Evolutionary conservation across 1,140 invertebrate genomes (phyloP).

Genomic region (Pantala flavescens): DNA sequence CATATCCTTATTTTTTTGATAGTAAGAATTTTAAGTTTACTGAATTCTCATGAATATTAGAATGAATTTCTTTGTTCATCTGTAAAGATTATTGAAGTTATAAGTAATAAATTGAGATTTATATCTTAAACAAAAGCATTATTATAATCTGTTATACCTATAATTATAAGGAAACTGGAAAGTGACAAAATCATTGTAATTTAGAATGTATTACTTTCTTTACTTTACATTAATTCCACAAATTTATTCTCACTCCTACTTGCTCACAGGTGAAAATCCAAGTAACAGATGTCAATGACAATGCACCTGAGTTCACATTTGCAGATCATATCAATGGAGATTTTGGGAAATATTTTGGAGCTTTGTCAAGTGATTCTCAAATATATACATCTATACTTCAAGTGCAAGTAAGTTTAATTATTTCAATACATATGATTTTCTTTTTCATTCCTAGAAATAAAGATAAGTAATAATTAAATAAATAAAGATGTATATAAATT

Average conservation of each 20-base stretch:
- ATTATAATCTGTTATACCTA: too few relatives aligned
- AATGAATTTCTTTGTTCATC: background rate
- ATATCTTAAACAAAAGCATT: too few relatives aligned
- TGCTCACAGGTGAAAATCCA: conserved; percentile 62
- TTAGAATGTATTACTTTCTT: background rate
- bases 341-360: conserved; percentile 53
- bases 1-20: background rate
- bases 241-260: background rate
- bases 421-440: background rate
- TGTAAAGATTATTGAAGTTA: too few relatives aligned
- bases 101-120: too few relatives aligned
- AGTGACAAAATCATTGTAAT: too few relatives aligned
- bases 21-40: background rate
- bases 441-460: conserved; percentile 15
- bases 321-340: conserved; percentile 39
- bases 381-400: conserved; percentile 64
- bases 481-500: too few relatives aligned
- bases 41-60: background rate
- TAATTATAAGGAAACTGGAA: too few relatives aligned
- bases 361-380: conserved; percentile 53
- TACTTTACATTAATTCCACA: conserved; percentile 12
- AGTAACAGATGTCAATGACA: conserved; percentile 79
- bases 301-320: conserved; percentile 67
- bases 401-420: conserved; percentile 42
- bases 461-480: too few relatives aligned